Conservation (phyloP, 1,140 invertebrate species). For the Drosophila repleta region DNA sequence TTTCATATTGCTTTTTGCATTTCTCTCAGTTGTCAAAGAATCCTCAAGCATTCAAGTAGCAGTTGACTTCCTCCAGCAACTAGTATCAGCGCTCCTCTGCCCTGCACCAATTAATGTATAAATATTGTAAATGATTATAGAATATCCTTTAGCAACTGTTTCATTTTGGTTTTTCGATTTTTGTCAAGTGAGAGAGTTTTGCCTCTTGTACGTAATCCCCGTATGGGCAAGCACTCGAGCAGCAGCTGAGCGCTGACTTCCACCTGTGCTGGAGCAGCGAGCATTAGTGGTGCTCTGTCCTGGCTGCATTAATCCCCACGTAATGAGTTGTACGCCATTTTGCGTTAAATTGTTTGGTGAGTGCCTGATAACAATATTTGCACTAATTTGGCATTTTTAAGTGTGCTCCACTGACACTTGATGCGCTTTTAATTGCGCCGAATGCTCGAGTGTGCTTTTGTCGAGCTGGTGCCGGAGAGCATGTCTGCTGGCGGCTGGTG, state of each 20-base stretch:
- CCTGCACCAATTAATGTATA: constrained; percentile 55
- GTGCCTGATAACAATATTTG: constrained; percentile 84
- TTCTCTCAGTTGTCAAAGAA: not conserved
- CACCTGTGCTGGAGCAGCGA: not conserved
- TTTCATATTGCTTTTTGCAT: too few species aligned
- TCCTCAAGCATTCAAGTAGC: not conserved
- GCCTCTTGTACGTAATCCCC: not conserved
- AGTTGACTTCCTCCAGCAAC: too few species aligned
- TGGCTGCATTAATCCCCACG: constrained; percentile 75
- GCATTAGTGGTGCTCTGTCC: constrained; percentile 5
- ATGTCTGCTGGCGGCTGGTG: constrained; percentile 19
- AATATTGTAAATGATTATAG: too few species aligned
- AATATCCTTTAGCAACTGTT: too few species aligned
- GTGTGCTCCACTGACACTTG: constrained; percentile 83
- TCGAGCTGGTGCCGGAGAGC: constrained; percentile 36
- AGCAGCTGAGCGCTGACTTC: not conserved
- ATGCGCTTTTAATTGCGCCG: constrained; percentile 84
- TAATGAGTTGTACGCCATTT: constrained; percentile 84
- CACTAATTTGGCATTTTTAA: constrained; percentile 84
- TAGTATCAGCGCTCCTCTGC: not conserved
- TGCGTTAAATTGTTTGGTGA: constrained; percentile 83
- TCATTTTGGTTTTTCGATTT: not conserved
- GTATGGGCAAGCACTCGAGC: not conserved
- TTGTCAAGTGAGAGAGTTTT: not conserved
- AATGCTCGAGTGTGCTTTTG: constrained; percentile 74